Conservation (phyloP, 2,113 vertebrate genomes). For the Myanophis thanlyinensis region DNA sequence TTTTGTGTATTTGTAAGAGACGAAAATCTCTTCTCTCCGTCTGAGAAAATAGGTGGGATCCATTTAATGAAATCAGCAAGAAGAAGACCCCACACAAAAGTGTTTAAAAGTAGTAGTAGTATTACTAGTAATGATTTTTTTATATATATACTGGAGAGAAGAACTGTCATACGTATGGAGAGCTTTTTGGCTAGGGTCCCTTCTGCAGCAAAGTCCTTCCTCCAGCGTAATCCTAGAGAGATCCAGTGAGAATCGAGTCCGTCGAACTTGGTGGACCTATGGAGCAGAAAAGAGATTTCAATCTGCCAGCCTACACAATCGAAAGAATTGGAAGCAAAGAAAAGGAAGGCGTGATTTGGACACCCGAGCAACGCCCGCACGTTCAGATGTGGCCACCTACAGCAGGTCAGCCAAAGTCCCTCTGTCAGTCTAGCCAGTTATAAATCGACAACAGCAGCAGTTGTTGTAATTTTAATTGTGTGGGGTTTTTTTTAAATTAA, state of each 20-base stretch:
- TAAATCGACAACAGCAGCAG: background rate
- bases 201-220: background rate
- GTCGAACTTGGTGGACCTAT: no score
- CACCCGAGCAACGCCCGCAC: fast-evolving
- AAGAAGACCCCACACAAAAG: background rate
- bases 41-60: background rate
- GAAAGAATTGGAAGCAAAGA: background rate
- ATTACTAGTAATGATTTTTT: background rate
- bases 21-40: background rate
- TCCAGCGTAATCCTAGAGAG: background rate
- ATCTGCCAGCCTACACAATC: background rate
- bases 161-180: background rate
- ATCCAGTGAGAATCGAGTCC: background rate
- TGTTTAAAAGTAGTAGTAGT: background rate
- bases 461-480: background rate
- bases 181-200: background rate
- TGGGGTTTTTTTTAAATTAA: background rate
- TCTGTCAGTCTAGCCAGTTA: background rate
- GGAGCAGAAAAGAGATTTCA: background rate
- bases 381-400: background rate
- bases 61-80: background rate
- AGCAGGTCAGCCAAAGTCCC: background rate
- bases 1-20: no score
- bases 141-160: background rate
- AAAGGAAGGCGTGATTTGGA: no score